These are phyloP conservation scores for Echinarachnius parma DNA, from an alignment of 53 echinoderm and acorn worm species.

Conservation along the genomic window DNA sequence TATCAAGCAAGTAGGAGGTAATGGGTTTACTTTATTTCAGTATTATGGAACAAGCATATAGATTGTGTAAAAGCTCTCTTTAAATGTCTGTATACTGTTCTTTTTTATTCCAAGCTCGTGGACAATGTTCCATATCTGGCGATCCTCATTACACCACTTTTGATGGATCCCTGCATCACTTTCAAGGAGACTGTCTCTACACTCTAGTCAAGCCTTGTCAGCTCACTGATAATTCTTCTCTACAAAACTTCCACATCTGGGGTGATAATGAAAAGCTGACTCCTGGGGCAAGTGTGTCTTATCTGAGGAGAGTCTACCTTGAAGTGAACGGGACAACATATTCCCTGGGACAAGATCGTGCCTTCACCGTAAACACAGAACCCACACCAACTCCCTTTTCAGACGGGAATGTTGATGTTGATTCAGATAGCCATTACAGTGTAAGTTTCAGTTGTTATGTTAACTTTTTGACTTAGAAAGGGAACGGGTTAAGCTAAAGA, in stretches of 20 bases:
- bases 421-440: background rate
- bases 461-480: no score
- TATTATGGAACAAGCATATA: no score
- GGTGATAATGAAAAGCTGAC: slow-evolving; percentile 12
- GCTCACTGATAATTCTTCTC: background rate
- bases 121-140: slow-evolving; percentile 18
- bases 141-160: slow-evolving; percentile 49
- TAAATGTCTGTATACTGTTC: no score
- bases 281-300: slow-evolving; percentile 25
- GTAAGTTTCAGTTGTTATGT: no score
- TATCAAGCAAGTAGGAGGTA: no score
- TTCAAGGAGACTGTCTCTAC: slow-evolving; percentile 40
- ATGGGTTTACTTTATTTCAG: no score
- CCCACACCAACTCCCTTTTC: no score
- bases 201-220: slow-evolving; percentile 29
- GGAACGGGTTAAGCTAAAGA: no score
- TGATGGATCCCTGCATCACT: slow-evolving; percentile 21
- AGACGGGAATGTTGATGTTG: slow-evolving; percentile 1
- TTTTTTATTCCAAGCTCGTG: slow-evolving; percentile 29
- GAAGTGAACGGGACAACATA: slow-evolving; percentile 16
- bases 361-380: background rate
- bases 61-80: no score
- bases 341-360: slow-evolving; percentile 1
- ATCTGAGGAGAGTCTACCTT: background rate
- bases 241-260: slow-evolving; percentile 18